Base-by-base conservation (phyloP, 1,140 invertebrate species). In the Drosophila persimilis region DNA sequence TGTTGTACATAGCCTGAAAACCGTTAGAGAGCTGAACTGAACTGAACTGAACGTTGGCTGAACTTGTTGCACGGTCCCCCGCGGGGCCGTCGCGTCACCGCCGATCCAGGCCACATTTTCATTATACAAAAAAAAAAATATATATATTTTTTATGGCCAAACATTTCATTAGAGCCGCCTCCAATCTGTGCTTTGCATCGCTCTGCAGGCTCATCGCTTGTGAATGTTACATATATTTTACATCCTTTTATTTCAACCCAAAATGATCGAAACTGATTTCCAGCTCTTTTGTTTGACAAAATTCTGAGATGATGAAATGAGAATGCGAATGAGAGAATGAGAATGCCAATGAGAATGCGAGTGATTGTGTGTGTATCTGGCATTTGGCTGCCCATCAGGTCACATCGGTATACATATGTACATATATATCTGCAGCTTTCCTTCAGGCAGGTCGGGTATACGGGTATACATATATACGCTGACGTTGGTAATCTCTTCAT, bases 401-500 rank as follows among this genome's bases (percentile, higher is more conserved):
- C 31, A 31, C 8, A 31, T 31, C 29, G 8, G 29, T 31, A 31
- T 9, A 9, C 8, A 31, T 8, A 31, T 31, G 8, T 31, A 31
- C 9, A 31, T 35, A 31, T 31, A 31, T 35, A 35, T 35, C 3
- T 11, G 9, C 31, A 35, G 31, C 3, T 8, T 8, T 8, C 29
- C 2, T 44, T 39, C 59, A 69, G 56, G 35, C 65, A 31, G 65
- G 73, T 64, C 45, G 55, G 54, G 46, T 54, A 44, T 56, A 70
- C 77, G 17, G 17, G 17, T 17, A 72, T 67, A 2, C 20, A 72
- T 67, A 73, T 56, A 41, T 31, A 51, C 62, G 77, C 52, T 72
- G 64, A 53, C 60, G 77, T 78, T 76, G 78, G 74, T 86, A 86
- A 86, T 81, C 77, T 83, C 81, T 88, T 88, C 81, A 86, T 88